Evolutionary conservation across 2,888 invertebrate species (phyloP).

Genomic region (Drosophila lutescens): DNA sequence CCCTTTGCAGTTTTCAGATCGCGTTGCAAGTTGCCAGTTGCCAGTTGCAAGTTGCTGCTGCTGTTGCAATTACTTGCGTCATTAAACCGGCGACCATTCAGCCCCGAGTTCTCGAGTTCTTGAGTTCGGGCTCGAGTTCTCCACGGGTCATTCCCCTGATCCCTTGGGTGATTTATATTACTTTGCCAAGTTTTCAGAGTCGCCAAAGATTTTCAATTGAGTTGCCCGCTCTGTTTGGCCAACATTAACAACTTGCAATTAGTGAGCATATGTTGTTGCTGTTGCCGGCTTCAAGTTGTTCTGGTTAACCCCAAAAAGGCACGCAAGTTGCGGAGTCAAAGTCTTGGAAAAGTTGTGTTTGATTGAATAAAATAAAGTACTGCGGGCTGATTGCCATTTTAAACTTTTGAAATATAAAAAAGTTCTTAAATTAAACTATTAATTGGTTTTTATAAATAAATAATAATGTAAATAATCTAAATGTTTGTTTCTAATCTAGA

Average conservation of each 20-base stretch:
- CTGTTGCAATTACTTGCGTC: constrained; percentile 68
- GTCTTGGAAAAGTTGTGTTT: constrained; percentile 10
- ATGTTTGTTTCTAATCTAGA: no score
- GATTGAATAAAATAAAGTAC: not conserved
- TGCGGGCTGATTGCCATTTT: no score
- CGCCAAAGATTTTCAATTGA: constrained; percentile 50
- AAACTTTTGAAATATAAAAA: no score
- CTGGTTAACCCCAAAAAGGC: constrained; percentile 34
- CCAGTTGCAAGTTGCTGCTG: constrained; percentile 37
- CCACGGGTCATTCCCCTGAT: constrained; percentile 60
- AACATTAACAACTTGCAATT: constrained; percentile 45
- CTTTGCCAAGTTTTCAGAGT: constrained; percentile 51
- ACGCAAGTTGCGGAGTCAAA: constrained; percentile 16
- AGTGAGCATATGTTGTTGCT: constrained; percentile 31
- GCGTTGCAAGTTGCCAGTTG: constrained; percentile 40
- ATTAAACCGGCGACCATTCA: constrained; percentile 65
- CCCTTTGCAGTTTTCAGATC: constrained; percentile 43
- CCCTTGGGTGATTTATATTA: constrained; percentile 77
- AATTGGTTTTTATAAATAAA: not conserved
- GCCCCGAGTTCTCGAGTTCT: constrained; percentile 20
- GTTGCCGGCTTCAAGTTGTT: constrained; percentile 11
- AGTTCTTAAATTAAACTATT: no score
- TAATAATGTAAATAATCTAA: not conserved
- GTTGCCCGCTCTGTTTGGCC: constrained; percentile 42
- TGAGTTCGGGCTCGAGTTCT: constrained; percentile 22